Percentiles rank a stretch among this genome's conserved stretches.
phyloP scores from a whole-genome alignment of 2,797 vertebrate species.

The Atherinosoma microstoma region DNA sequence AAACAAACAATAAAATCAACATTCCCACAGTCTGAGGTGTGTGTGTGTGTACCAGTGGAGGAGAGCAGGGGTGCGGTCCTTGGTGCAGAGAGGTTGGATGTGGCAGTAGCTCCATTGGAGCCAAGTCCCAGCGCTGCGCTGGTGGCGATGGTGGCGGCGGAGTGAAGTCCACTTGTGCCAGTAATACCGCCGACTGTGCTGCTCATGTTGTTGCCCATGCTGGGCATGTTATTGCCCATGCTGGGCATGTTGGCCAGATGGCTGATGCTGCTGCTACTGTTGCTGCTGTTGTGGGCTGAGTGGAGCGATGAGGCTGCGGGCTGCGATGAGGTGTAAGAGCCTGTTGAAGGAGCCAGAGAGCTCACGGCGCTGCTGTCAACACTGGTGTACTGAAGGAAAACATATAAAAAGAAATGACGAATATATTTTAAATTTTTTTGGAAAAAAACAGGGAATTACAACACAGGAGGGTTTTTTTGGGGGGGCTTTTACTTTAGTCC shows the following conservation, averaged over 20 bases:
- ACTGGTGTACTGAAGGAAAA: slow-evolving; percentile 84
- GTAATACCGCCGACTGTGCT: slow-evolving; percentile 61
- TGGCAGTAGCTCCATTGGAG: slow-evolving; percentile 85
- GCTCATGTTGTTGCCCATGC: slow-evolving; percentile 71
- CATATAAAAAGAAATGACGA: not conserved
- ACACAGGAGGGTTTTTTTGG: not conserved
- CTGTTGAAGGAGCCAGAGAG: slow-evolving; percentile 84
- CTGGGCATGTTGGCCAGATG: slow-evolving; percentile 72
- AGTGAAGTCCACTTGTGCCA: slow-evolving; percentile 80
- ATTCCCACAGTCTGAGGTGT: not conserved
- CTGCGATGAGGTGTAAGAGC: slow-evolving; percentile 75
- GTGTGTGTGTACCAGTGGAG: slow-evolving; percentile 71
- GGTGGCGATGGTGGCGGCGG: slow-evolving; percentile 57
- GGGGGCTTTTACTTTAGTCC: too few species aligned
- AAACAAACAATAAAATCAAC: not conserved
- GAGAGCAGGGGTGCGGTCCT: slow-evolving; percentile 88
- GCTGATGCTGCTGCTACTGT: slow-evolving; percentile 73
- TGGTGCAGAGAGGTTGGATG: slow-evolving; percentile 82
- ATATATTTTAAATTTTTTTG: not conserved
- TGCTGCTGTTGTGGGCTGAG: slow-evolving; percentile 74
- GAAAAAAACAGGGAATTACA: not conserved
- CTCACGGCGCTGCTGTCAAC: slow-evolving; percentile 84
- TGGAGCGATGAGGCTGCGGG: slow-evolving; percentile 65
- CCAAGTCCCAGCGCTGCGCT: slow-evolving; percentile 86
- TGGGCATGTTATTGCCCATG: slow-evolving; percentile 69